A percentile compares a stretch with the other conserved stretches of the same genome.
These are phyloP conservation scores for Marisa cornuarietis DNA, from an alignment of 1,140 invertebrate species.

Conservation along the genomic window DNA sequence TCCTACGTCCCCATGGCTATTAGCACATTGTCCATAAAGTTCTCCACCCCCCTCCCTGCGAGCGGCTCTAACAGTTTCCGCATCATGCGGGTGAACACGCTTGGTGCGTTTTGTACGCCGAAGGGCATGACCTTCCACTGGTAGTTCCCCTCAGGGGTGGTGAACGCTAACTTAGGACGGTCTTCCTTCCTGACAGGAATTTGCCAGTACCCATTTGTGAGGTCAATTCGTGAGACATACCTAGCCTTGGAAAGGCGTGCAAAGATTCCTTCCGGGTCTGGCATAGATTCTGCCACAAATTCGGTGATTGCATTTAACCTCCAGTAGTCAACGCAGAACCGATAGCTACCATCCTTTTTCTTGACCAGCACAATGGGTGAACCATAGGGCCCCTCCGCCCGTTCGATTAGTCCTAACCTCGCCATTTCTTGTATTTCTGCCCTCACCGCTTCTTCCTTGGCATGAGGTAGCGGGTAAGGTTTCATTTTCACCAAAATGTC, in stretches of 20 bases:
- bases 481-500: slow-evolving; percentile 29
- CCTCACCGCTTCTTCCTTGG: slow-evolving; percentile 58
- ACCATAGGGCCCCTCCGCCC: slow-evolving; percentile 65
- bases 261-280: slow-evolving; percentile 40
- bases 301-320: slow-evolving; percentile 33
- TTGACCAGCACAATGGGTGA: slow-evolving; percentile 68
- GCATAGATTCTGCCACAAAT: slow-evolving; percentile 45
- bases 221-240: slow-evolving; percentile 26
- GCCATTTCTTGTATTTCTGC: slow-evolving; percentile 60
- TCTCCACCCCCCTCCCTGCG: background rate
- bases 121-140: slow-evolving; percentile 41
- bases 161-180: slow-evolving; percentile 28
- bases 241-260: slow-evolving; percentile 8
- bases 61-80: slow-evolving; percentile 25
- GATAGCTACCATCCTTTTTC: slow-evolving; percentile 64
- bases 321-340: slow-evolving; percentile 69
- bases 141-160: slow-evolving; percentile 27
- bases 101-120: slow-evolving; percentile 36
- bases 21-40: slow-evolving; percentile 8
- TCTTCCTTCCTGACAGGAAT: slow-evolving; percentile 18
- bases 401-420: slow-evolving; percentile 56
- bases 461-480: slow-evolving; percentile 57
- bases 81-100: slow-evolving; percentile 32
- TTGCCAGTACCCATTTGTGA: slow-evolving; percentile 43
- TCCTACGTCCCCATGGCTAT: background rate